Base-by-base conservation (phyloP, 2,797 vertebrate species). In the Sternarchorhynchus goeldii region DNA sequence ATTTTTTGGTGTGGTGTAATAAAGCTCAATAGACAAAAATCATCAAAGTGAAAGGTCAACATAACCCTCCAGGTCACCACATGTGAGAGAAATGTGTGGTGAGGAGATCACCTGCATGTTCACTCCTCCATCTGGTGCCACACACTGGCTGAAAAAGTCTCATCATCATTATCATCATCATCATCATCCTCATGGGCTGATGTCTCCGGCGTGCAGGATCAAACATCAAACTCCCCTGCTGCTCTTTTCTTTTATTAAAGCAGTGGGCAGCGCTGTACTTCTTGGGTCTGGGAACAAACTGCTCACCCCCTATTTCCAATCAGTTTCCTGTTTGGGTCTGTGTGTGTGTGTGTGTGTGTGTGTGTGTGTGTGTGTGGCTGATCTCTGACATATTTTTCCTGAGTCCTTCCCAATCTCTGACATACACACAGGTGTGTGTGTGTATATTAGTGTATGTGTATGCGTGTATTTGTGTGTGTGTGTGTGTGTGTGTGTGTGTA, bases 321-420 rank as follows among this genome's bases (percentile, higher is more conserved):
- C 88, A 82, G 74, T 89, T 92, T 93, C 92, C 92, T 93, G 91
- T 94, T 92, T 91, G 88, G 88, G 82, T 81, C 83, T 59, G 39
- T 60, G 79, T 84, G 77, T 75, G 79, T 79, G 85, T 87, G 88
- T 88, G 84, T 80, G 84, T 74, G 17, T 17, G 68, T 70, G 72
- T 58, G 73, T 72, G 66, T 78, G 64, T 81, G 81, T 87, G 87
- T 87, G 87, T 89, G 87, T 87, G 80, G 85, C 75, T 77, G 83
- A 84, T 87, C 84, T 85, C 85, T 81, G 67, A 82, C 85, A 76
- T 93, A 91, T 93, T 93, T 92, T 92, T 90, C 90, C 88, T 85
- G 83, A 84, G 83, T 80, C 82, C 77, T 78, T 86, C 57, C 78
- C 71, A 57, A 63, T 70, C 84, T 84, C 81, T 73, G 80, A 45